Base-by-base conservation (phyloP, 2,113 vertebrate genomes). In the Chamaea fasciata region DNA sequence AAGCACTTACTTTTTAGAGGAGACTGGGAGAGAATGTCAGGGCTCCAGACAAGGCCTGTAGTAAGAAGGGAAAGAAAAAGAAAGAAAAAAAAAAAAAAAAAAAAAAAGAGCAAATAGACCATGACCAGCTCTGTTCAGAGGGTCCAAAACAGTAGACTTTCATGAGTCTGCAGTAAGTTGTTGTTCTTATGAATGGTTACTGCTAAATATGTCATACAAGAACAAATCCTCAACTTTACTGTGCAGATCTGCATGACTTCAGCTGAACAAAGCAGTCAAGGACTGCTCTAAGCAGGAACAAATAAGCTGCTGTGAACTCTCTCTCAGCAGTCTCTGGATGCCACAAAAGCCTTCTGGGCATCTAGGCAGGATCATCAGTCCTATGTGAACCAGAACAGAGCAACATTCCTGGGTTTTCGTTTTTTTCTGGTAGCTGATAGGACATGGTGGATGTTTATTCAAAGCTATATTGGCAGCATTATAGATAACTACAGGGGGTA, bases 221-320 rank as follows among this genome's bases (percentile, higher is more conserved):
- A 76, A 37, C 59, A 67, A 86, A 50, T 92, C 33, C 35, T 74
- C 26, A 59, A 1, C 76, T 39, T 83, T 50, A 33, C 56, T 3
- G 1, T 65, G 64, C 35, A 86, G 94, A 90, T 94, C 77, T 94
- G 83, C 91, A 78, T 95, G 91, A 70, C 68, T 95, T 90, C 83
- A 94, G 76, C 52, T 70, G 69, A 83, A 93, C 91, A 96, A 95
- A 97, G 90, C 63, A 30, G 49, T 64, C 78, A 79, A 79, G 64
- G 50, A 22, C 39, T 0, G 3, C 60, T 74, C 56, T 46, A 42
- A 86, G 75, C 63, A 88, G 62, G 53, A 82, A 69, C 75, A 83
- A 89, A 94, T 76, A 80, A 46, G 55, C 64, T 93, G 59, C 87
- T 93, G 49, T 83, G 88, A 90, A 37, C 44, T 47, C 37, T 89